These are phyloP conservation scores for Drosophila mayaguana DNA, from an alignment of 2,888 invertebrate species.

Conservation along the genomic window DNA sequence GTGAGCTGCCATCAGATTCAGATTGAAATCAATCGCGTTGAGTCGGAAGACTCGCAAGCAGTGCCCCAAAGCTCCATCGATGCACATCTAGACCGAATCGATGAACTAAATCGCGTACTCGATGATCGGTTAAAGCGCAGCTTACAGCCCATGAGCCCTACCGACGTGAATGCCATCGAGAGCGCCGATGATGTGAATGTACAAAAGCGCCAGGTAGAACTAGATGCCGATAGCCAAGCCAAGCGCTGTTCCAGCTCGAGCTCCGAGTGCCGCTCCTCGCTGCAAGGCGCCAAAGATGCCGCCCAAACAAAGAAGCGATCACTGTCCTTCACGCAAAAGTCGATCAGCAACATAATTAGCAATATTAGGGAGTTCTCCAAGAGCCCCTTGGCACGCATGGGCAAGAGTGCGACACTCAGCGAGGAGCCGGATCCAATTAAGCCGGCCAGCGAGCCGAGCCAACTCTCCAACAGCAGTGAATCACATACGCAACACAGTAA, in stretches of 20 bases:
- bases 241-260: slow-evolving; percentile 82
- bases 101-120: slow-evolving; percentile 82
- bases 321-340: slow-evolving; percentile 84
- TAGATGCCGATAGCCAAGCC: slow-evolving; percentile 49
- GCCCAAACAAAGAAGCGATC: slow-evolving; percentile 82
- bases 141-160: slow-evolving; percentile 59
- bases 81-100: slow-evolving; percentile 84
- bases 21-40: slow-evolving; percentile 78
- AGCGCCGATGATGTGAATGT: slow-evolving; percentile 48
- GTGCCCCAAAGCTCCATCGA: slow-evolving; percentile 82
- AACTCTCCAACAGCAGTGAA: slow-evolving; percentile 53
- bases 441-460: slow-evolving; percentile 21
- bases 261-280: slow-evolving; percentile 78
- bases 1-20: slow-evolving; percentile 57
- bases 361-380: slow-evolving; percentile 84
- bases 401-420: slow-evolving; percentile 43
- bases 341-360: slow-evolving; percentile 82
- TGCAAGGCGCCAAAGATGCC: slow-evolving; percentile 52
- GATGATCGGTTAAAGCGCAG: slow-evolving; percentile 83
- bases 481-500: slow-evolving; percentile 26
- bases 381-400: slow-evolving; percentile 74
- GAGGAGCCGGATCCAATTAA: slow-evolving; percentile 63
- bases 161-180: slow-evolving; percentile 82
- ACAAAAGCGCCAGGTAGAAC: slow-evolving; percentile 18
- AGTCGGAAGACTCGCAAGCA: slow-evolving; percentile 9